Conservation (phyloP, 64 coral and sea anemone genomes). For the Pachyseris speciosa region DNA sequence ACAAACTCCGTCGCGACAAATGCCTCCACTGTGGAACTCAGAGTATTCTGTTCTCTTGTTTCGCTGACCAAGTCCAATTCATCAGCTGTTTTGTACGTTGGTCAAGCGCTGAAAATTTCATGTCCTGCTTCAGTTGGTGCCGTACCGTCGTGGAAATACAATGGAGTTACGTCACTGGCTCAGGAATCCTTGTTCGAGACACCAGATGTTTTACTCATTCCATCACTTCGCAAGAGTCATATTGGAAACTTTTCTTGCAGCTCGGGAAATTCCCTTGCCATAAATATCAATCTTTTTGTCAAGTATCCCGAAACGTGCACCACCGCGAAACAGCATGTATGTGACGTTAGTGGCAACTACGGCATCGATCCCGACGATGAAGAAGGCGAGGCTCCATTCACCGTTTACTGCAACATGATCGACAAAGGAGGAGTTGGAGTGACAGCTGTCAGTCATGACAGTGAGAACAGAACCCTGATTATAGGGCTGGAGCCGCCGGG, state of each 20-base stretch:
- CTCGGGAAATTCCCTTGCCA: background rate
- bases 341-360: background rate
- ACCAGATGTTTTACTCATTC: background rate
- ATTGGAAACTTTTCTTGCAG: conserved; percentile 27
- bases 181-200: background rate
- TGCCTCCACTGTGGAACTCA: background rate
- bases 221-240: background rate
- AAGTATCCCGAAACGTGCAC: background rate
- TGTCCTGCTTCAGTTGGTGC: background rate
- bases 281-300: background rate
- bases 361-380: conserved; percentile 12
- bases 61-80: background rate
- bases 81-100: background rate
- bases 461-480: background rate
- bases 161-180: background rate
- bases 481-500: background rate
- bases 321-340: background rate
- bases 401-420: conserved; percentile 31
- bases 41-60: background rate
- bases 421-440: no score
- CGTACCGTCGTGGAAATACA: background rate
- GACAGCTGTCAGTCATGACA: conserved; percentile 32
- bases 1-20: background rate
- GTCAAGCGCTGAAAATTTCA: background rate
- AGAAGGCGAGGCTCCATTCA: conserved; percentile 1